Evolutionary conservation across 2,888 invertebrate genomes (phyloP).

Genomic region (Drosophila incognita): DNA sequence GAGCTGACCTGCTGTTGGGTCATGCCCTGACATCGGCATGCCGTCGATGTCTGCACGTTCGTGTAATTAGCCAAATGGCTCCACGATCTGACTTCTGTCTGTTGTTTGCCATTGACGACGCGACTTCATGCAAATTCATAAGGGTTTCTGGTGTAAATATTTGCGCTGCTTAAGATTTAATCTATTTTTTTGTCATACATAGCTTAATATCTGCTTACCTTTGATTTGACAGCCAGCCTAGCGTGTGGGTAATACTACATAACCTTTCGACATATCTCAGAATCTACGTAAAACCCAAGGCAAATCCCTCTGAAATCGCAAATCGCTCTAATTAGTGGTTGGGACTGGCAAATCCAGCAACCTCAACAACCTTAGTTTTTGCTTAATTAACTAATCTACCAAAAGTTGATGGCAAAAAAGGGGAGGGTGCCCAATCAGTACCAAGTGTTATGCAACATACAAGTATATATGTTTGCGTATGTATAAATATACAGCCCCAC

Average conservation of each 20-base stretch:
- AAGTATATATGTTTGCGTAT: neutral
- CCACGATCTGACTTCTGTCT: conserved; percentile 44
- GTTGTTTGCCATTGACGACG: conserved; percentile 10
- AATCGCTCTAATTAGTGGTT: conserved; percentile 52
- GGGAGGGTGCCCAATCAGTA: neutral
- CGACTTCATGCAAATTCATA: neutral
- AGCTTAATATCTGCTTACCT: conserved; percentile 3
- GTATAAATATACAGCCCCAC: neutral
- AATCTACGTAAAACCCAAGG: conserved; percentile 12
- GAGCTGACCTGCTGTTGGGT: conserved; percentile 28
- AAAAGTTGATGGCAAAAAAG: neutral
- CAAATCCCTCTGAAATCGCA: conserved; percentile 33
- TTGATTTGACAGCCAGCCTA: conserved; percentile 3
- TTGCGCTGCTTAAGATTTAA: conserved; percentile 2
- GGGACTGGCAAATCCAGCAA: conserved; percentile 6
- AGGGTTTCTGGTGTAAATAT: conserved; percentile 12
- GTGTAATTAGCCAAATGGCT: conserved; percentile 77
- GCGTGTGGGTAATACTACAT: conserved; percentile 18
- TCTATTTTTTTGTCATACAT: neutral
- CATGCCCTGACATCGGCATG: conserved; percentile 29
- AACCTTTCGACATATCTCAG: conserved; percentile 37
- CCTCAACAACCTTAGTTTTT: conserved; percentile 33
- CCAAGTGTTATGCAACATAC: neutral
- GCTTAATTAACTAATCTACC: conserved; percentile 66
- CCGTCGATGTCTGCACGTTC: conserved; percentile 60